Evolutionary conservation across 2,113 vertebrate genomes (phyloP).

Genomic region (Lota lota): DNA sequence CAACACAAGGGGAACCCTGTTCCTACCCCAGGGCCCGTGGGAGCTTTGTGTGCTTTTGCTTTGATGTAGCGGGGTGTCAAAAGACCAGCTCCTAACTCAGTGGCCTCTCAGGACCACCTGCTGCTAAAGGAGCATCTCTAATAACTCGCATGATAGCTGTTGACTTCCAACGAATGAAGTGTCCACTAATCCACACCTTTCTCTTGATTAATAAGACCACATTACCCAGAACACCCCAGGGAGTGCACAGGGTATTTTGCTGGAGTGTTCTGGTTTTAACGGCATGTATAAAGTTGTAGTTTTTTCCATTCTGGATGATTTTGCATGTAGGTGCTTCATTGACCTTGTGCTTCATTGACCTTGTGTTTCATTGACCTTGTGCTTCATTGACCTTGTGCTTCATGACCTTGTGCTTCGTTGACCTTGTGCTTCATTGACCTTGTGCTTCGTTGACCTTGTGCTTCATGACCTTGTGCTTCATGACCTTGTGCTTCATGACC

Average conservation of each 20-base stretch:
- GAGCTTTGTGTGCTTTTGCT: too few species aligned
- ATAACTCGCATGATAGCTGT: conserved; percentile 80
- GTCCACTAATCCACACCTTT: conserved; percentile 53
- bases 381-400: neutral
- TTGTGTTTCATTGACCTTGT: neutral
- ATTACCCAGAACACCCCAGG: conserved; percentile 21
- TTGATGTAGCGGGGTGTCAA: too few species aligned
- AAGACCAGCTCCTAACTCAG: neutral
- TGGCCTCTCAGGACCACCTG: conserved; percentile 41
- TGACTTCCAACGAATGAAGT: conserved; percentile 56
- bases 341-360: conserved; percentile 1
- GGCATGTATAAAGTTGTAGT: neutral
- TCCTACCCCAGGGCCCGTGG: too few species aligned
- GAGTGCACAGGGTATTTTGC: conserved; percentile 16
- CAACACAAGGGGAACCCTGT: too few species aligned
- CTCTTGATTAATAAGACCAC: conserved; percentile 40
- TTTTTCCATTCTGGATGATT: too few species aligned
- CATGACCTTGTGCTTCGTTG: too few species aligned
- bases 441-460: too few species aligned
- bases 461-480: too few species aligned
- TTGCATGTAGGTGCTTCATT: neutral
- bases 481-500: too few species aligned
- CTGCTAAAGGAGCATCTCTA: conserved; percentile 55
- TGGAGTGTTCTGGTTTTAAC: conserved; percentile 3
- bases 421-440: too few species aligned